Conservation (phyloP, 2,888 invertebrate species). For the Eupithecia centaureata region DNA sequence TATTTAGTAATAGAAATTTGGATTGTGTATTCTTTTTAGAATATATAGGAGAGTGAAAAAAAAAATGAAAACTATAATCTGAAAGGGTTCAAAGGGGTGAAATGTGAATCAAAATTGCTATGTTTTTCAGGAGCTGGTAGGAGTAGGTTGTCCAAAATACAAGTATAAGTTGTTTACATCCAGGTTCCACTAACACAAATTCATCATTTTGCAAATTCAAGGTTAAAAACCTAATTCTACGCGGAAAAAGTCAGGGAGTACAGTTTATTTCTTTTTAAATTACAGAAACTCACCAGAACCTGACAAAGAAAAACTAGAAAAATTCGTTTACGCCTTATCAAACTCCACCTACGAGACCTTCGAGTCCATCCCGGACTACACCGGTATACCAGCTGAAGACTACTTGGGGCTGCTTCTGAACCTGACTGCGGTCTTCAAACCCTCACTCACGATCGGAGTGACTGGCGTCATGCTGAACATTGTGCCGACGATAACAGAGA, state of each 20-base stretch:
- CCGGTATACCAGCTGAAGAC: slow-evolving; percentile 81
- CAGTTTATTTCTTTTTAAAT: slow-evolving; percentile 54
- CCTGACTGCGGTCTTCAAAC: slow-evolving; percentile 79
- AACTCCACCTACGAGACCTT: slow-evolving; percentile 85
- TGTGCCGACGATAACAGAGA: slow-evolving; percentile 86
- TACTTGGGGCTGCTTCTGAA: slow-evolving; percentile 84
- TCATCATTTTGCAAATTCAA: no score
- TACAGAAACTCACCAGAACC: slow-evolving; percentile 56
- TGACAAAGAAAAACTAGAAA: slow-evolving; percentile 80
- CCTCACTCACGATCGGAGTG: slow-evolving; percentile 81
- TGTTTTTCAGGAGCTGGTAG: no score
- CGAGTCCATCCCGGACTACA: slow-evolving; percentile 80
- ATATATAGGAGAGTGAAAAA: no score
- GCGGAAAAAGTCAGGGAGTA: no score
- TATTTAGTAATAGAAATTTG: slow-evolving; percentile 10
- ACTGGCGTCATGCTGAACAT: slow-evolving; percentile 78
- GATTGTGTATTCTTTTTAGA: no score
- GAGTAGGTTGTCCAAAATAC: no score
- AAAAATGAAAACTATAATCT: no score
- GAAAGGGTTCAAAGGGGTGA: no score
- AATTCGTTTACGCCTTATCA: slow-evolving; percentile 83
- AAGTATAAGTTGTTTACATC: no score
- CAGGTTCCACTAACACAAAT: no score
- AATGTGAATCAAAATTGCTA: no score
- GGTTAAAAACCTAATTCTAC: no score